Conservation (phyloP, 2,888 invertebrate species). For the Drosophila borborema region DNA sequence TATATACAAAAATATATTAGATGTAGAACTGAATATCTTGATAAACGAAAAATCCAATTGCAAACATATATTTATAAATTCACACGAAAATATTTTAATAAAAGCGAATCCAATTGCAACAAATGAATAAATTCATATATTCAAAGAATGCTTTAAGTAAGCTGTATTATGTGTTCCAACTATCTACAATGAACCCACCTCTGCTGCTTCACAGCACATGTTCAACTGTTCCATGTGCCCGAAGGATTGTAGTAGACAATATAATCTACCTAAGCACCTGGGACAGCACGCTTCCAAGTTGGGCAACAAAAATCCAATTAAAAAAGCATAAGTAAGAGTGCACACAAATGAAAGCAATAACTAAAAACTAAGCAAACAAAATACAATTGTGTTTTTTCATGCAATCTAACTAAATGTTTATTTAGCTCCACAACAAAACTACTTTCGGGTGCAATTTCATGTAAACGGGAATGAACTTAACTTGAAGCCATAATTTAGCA, state of each 20-base stretch:
- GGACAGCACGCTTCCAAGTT: background rate
- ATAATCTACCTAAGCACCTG: background rate
- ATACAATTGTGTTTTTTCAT: background rate
- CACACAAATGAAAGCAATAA: background rate
- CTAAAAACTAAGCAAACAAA: background rate
- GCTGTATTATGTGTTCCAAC: background rate
- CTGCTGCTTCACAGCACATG: background rate
- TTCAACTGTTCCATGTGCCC: background rate
- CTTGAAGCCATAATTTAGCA: background rate
- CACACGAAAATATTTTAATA: background rate
- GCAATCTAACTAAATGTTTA: constrained; percentile 1
- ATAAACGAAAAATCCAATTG: no score
- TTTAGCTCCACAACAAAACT: background rate
- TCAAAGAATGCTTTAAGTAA: background rate
- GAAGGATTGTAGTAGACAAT: background rate
- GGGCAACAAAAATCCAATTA: background rate
- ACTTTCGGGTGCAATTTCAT: background rate
- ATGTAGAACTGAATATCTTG: no score
- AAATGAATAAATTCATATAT: background rate
- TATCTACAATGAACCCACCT: background rate
- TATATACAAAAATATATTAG: no score
- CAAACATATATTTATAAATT: no score
- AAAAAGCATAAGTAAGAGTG: background rate
- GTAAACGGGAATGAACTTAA: background rate
- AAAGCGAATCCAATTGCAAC: background rate